Percentiles rank a stretch among this genome's conserved stretches.
Conservation (phyloP, 2,113 vertebrate genomes). For the Ceyx melanurus region DNA sequence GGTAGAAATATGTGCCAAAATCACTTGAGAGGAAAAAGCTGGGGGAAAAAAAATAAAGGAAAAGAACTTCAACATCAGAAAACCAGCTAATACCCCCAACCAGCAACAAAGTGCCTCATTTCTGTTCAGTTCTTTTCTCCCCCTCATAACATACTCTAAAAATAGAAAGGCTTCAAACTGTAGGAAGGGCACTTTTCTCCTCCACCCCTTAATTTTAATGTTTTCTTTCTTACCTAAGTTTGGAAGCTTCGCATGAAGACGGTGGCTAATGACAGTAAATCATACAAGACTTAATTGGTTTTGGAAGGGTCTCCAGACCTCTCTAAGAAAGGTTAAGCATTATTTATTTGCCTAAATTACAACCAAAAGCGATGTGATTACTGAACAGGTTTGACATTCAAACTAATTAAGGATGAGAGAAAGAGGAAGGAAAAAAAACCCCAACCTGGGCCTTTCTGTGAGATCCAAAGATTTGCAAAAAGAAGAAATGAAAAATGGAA, state of each 20-base stretch:
- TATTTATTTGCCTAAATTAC: conserved; percentile 44
- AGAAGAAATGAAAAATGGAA: background rate
- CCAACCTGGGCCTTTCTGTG: background rate
- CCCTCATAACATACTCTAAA: background rate
- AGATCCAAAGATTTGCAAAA: background rate
- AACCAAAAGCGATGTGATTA: background rate
- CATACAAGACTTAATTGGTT: background rate
- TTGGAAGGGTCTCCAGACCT: background rate
- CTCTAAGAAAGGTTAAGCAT: conserved; percentile 18
- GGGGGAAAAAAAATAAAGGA: too few species aligned
- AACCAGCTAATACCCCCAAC: background rate
- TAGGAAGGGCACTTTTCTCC: background rate
- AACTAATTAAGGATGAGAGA: background rate
- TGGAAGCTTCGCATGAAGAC: background rate
- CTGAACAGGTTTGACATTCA: conserved; percentile 37
- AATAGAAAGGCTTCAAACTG: background rate
- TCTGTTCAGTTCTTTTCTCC: background rate
- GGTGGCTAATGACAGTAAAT: background rate
- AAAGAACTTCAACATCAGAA: background rate
- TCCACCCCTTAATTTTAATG: background rate
- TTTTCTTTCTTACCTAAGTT: background rate
- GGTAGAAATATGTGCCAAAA: background rate
- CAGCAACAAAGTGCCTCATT: background rate
- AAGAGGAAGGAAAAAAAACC: background rate
- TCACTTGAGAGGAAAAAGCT: background rate